Percentiles rank a stretch among this genome's conserved stretches.
Conservation (phyloP, 2,888 invertebrate species). For the Trissolcus brochymenae region DNA sequence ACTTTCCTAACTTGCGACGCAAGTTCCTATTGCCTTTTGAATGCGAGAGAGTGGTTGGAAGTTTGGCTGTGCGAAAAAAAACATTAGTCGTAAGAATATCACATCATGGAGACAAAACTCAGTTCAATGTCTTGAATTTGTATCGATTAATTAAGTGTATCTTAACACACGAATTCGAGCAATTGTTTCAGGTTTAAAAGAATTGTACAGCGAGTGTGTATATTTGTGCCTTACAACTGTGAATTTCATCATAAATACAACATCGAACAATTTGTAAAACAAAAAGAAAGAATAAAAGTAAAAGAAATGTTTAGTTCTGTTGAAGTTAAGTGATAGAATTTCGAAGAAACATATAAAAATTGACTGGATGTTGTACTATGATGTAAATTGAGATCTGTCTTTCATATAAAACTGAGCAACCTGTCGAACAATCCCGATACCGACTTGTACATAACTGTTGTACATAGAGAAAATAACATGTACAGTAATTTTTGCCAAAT, state of each 20-base stretch:
- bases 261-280: constrained; percentile 3
- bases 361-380: constrained; percentile 5
- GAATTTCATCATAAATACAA: constrained; percentile 20
- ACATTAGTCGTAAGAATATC: too few relatives aligned
- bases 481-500: constrained; percentile 55
- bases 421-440: constrained; percentile 12
- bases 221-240: constrained; percentile 37
- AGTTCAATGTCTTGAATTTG: too few relatives aligned
- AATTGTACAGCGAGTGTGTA: constrained; percentile 16
- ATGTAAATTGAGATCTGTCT: constrained; percentile 2
- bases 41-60: too few relatives aligned
- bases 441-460: constrained; percentile 29
- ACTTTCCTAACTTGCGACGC: constrained; percentile 16
- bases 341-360: too few relatives aligned
- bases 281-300: neutral
- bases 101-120: neutral
- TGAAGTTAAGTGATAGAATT: too few relatives aligned
- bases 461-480: constrained; percentile 23
- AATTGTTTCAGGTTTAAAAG: neutral
- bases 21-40: constrained; percentile 11
- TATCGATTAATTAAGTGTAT: too few relatives aligned
- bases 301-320: too few relatives aligned
- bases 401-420: constrained; percentile 48
- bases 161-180: too few relatives aligned
- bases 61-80: too few relatives aligned